Percentiles rank a stretch among this genome's conserved stretches.
These are phyloP conservation scores for Cyanoderma ruficeps DNA, from an alignment of 2,113 vertebrate genomes.

Conservation along the genomic window DNA sequence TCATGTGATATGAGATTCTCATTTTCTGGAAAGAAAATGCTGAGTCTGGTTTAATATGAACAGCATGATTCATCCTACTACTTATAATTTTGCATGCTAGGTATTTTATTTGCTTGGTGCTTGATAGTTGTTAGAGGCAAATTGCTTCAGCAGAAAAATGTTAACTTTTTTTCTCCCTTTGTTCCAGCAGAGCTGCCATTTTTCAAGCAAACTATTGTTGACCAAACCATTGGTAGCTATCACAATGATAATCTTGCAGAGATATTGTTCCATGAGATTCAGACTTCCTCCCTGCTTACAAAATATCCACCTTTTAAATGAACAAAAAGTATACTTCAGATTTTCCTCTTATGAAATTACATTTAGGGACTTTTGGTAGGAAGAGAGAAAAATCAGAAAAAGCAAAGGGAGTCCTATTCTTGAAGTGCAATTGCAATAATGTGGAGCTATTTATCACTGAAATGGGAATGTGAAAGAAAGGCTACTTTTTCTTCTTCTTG, in stretches of 20 bases:
- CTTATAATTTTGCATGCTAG: conserved; percentile 63
- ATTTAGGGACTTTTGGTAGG: not conserved
- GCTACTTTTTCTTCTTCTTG: not conserved
- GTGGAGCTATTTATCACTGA: not conserved
- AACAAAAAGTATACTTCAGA: not conserved
- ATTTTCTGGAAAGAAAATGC: conserved; percentile 81
- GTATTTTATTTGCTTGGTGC: conserved; percentile 70
- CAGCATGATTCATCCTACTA: conserved; percentile 82
- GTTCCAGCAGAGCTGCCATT: conserved; percentile 3
- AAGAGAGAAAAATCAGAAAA: not conserved
- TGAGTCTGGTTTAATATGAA: conserved; percentile 79
- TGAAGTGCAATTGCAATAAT: not conserved
- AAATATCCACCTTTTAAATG: not conserved
- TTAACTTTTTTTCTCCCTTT: conserved; percentile 33
- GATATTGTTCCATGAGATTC: not conserved
- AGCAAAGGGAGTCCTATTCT: not conserved
- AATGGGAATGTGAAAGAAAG: not conserved
- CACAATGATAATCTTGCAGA: not conserved
- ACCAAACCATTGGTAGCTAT: not conserved
- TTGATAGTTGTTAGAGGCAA: conserved; percentile 46
- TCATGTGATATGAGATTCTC: conserved; percentile 78
- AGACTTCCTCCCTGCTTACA: not conserved
- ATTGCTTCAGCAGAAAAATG: conserved; percentile 57
- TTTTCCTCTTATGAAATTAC: not conserved
- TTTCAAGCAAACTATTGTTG: conserved; percentile 14